Conservation (phyloP, 2,797 vertebrate genomes). For the Fringilla coelebs region DNA sequence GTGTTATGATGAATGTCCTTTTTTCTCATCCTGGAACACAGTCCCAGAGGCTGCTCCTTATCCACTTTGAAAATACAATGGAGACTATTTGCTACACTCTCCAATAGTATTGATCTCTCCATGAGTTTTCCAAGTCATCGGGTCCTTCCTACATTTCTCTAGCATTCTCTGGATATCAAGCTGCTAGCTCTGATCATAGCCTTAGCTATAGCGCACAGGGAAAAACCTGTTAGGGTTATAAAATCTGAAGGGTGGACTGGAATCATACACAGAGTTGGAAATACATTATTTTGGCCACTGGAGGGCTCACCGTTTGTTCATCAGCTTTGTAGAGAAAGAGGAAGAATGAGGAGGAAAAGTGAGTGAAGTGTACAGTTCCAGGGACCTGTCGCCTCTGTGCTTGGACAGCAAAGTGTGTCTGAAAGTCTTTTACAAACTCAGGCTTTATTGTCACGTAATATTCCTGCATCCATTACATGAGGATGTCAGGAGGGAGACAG, state of each 20-base stretch:
- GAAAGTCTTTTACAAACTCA: background rate
- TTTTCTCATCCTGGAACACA: background rate
- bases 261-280: background rate
- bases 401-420: background rate
- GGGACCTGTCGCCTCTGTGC: fast-evolving
- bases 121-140: background rate
- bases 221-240: background rate
- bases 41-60: background rate
- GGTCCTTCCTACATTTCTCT: background rate
- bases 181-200: background rate
- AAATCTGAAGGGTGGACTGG: background rate
- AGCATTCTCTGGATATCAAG: background rate
- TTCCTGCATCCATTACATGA: background rate
- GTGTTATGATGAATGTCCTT: background rate
- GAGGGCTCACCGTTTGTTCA: constrained; percentile 34
- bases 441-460: background rate
- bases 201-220: background rate
- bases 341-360: background rate
- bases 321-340: background rate
- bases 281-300: constrained; percentile 16
- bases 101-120: background rate
- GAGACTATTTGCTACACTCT: background rate
- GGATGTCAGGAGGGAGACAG: background rate
- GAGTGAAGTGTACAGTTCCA: background rate
- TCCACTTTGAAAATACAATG: background rate